Evolutionary conservation across 1,140 invertebrate species (phyloP), one percentile per base, ranked within the genome.

Genomic region (Drosophila ercepeae): DNA sequence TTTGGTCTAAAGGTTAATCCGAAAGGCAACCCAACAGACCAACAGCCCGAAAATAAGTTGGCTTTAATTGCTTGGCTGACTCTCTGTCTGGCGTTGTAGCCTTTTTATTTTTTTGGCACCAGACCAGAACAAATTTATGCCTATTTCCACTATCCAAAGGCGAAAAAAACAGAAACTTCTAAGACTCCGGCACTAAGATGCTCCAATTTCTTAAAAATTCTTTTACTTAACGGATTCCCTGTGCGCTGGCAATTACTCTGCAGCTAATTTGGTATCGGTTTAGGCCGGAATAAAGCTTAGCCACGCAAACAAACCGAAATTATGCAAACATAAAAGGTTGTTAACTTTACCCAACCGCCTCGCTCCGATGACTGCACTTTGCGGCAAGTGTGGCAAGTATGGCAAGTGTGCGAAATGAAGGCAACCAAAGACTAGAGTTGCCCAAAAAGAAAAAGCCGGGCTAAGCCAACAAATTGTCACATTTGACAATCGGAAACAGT

Each of bases 51-150:
- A 49, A 61, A 72, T 68, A 39, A 55, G 59, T 58, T 55, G 51
- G 32, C 58, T 73, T 86, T 86, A 84, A 84, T 84, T 84, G 76
- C 57, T 75, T 81, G 57, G 63, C 45, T 82, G 73, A 32, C 44
- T 69, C 25, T 60, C 36, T 21, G 58, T 74, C 59, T 75, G 51
- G 48, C 46, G 13, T 21, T 41, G 42, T 34, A 51, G 49, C 55
- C 54, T 51, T 54, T 68, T 68, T 75, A 32, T 48, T 61, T 67
- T 67, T 75, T 81, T 86, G 81, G 36, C 82, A 81, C 16, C 82
- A 86, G 81, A 88, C 82, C 81, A 76, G 72, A 86, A 86, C 81
- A 68, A 86, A 84, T 86, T 73, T 79, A 84, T 84, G 71, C 79
- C 59, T 42, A 42, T 32, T 29, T 63, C 59, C 41, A 44, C n/a